Evolutionary conservation across 2,113 vertebrate species (phyloP).

Genomic region (Microtus ochrogaster): DNA sequence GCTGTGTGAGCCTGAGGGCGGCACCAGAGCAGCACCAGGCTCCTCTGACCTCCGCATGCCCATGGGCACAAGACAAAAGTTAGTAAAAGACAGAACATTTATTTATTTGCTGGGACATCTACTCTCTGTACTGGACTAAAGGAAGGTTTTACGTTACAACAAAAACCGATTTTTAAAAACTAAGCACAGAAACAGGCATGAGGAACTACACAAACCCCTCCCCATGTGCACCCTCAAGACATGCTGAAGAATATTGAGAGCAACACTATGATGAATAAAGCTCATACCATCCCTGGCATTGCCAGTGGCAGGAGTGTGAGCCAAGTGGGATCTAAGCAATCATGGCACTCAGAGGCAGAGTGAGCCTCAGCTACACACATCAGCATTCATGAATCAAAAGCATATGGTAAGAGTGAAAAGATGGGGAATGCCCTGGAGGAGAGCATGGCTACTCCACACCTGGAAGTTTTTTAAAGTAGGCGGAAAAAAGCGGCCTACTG

Average conservation of each 20-base stretch:
- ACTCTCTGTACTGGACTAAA: background rate
- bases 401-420: background rate
- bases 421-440: background rate
- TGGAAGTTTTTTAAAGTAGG: background rate
- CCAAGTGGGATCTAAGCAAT: background rate
- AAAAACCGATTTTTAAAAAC: background rate
- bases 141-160: background rate
- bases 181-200: background rate
- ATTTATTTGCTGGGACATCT: background rate
- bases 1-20: background rate
- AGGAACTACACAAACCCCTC: background rate
- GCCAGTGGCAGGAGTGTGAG: background rate
- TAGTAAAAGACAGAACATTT: background rate
- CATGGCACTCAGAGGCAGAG: fast-evolving
- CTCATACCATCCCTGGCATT: background rate
- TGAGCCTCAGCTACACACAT: background rate
- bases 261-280: background rate
- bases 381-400: background rate
- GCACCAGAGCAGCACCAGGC: background rate
- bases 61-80: background rate
- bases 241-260: background rate
- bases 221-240: no score
- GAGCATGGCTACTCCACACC: background rate
- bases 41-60: fast-evolving
- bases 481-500: background rate